phyloP scores from a whole-genome alignment of 2,888 invertebrate species.

The Ichneumon xanthorius region DNA sequence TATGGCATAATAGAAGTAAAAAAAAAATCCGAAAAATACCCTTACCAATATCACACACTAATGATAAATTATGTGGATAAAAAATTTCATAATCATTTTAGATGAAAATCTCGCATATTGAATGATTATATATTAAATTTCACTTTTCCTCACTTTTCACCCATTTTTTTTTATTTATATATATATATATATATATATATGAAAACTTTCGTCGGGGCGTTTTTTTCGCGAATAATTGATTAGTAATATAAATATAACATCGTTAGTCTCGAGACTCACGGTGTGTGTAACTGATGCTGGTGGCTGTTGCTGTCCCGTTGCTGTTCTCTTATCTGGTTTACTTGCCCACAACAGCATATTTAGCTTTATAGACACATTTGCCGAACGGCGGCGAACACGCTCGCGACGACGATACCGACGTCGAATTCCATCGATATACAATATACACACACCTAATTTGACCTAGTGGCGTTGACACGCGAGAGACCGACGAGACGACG shows the following conservation, averaged over 20 bases:
- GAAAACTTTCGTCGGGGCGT: background rate
- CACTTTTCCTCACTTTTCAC: background rate
- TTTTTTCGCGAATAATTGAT: background rate
- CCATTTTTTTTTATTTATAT: background rate
- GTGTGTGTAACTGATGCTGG: slow-evolving; percentile 28
- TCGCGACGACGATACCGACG: slow-evolving; percentile 25
- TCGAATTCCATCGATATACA: slow-evolving; percentile 53
- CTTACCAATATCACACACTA: background rate
- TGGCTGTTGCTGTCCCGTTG: slow-evolving; percentile 33
- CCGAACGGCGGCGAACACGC: slow-evolving; percentile 1
- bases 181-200: background rate
- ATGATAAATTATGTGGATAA: background rate
- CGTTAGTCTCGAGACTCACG: slow-evolving; percentile 47
- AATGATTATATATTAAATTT: background rate
- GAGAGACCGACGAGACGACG: slow-evolving; percentile 45
- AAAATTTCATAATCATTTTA: background rate
- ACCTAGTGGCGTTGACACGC: slow-evolving; percentile 50
- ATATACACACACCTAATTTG: slow-evolving; percentile 36
- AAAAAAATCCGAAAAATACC: background rate
- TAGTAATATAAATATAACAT: slow-evolving; percentile 3
- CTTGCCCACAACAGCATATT: slow-evolving; percentile 57
- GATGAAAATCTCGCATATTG: background rate
- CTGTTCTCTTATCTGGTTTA: slow-evolving; percentile 2
- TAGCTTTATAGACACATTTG: slow-evolving; percentile 29
- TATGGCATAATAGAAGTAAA: background rate